phyloP scores from a whole-genome alignment of 2,113 vertebrate species.

The Microcebus jonahi region DNA sequence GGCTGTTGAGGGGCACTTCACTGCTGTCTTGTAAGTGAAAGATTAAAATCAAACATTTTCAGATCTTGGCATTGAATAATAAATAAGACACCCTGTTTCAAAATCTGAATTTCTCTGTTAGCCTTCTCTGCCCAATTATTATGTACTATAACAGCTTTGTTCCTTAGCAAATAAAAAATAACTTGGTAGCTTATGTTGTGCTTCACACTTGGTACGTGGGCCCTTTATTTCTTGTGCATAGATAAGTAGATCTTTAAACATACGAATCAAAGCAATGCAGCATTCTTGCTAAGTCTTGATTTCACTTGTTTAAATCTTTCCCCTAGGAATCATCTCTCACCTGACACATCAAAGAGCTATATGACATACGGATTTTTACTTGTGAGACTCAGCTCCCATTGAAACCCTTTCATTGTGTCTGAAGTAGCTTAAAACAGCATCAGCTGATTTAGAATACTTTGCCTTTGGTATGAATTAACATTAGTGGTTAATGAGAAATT shows the following conservation, averaged over 20 bases:
- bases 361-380: constrained; percentile 58
- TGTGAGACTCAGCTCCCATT: constrained; percentile 4
- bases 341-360: constrained; percentile 62
- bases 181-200: neutral
- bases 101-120: constrained; percentile 29
- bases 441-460: constrained; percentile 65
- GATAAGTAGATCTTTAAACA: constrained; percentile 46
- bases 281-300: constrained; percentile 24
- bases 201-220: neutral
- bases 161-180: constrained; percentile 29
- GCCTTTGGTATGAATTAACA: constrained; percentile 69
- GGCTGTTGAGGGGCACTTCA: neutral
- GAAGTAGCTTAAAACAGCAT: constrained; percentile 67
- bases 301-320: constrained; percentile 57
- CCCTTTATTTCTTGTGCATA: constrained; percentile 57
- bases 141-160: neutral
- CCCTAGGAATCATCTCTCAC: constrained; percentile 30
- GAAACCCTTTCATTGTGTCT: constrained; percentile 39
- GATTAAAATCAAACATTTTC: neutral
- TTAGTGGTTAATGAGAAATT: constrained; percentile 81
- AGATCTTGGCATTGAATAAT: neutral
- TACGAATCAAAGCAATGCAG: constrained; percentile 16
- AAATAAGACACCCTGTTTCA: constrained; percentile 3
- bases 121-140: neutral
- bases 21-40: neutral